Conservation (phyloP, 30 jellyfish, hydroid and myxozoan genomes). For the Euphysa ruthae region DNA sequence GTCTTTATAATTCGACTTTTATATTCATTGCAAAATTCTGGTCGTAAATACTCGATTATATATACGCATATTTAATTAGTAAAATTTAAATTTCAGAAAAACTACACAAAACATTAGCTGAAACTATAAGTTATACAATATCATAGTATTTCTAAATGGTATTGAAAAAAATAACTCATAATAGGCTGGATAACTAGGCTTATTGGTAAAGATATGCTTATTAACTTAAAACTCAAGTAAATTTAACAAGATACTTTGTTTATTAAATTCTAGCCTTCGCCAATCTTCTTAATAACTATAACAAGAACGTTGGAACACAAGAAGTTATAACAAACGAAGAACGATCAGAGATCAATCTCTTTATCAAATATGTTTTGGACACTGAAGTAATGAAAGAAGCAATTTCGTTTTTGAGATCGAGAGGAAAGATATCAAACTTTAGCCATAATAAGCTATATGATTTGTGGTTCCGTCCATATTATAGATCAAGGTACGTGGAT, state of each 20-base stretch:
- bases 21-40: too few relatives aligned
- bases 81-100: too few relatives aligned
- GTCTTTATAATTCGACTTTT: too few relatives aligned
- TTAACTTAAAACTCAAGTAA: too few relatives aligned
- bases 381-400: conserved; percentile 66
- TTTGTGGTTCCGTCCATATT: conserved; percentile 67
- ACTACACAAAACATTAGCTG: neutral
- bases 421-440: conserved; percentile 26
- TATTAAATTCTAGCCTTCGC: conserved; percentile 52
- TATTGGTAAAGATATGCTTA: too few relatives aligned
- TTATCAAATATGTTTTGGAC: conserved; percentile 36
- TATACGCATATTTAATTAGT: too few relatives aligned
- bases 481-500: conserved; percentile 53
- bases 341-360: conserved; percentile 49
- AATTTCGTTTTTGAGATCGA: conserved; percentile 32
- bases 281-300: conserved; percentile 71
- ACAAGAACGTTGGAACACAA: conserved; percentile 52
- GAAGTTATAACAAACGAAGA: conserved; percentile 66
- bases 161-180: neutral
- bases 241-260: neutral
- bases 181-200: too few relatives aligned
- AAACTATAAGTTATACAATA: neutral
- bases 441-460: conserved; percentile 41
- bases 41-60: too few relatives aligned
- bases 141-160: neutral